Evolutionary conservation across 2,797 vertebrate genomes (phyloP).

Genomic region (Darevskia nairensis): DNA sequence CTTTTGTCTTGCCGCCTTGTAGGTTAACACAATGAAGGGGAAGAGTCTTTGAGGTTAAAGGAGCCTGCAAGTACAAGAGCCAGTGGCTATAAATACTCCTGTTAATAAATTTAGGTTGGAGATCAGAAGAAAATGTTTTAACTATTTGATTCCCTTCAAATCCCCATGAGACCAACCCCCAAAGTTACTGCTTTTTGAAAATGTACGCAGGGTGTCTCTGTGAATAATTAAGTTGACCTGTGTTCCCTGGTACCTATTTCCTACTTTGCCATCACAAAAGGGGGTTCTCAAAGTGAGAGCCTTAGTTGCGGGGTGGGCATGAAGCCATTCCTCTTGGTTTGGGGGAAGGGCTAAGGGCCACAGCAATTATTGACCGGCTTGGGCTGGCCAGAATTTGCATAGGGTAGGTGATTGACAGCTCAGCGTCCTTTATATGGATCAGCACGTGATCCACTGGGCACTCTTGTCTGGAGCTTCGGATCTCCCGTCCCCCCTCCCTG

Average conservation of each 20-base stretch:
- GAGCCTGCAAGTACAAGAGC: neutral
- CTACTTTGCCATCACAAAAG: neutral
- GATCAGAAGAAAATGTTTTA: slow-evolving; percentile 2
- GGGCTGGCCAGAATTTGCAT: no score
- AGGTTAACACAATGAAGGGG: neutral
- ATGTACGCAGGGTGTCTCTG: neutral
- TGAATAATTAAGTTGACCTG: neutral
- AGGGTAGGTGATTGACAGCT: no score
- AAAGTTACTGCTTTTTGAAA: neutral
- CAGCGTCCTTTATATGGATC: no score
- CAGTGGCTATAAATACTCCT: neutral
- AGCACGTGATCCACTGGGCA: no score
- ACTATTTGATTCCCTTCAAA: neutral
- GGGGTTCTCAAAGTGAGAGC: no score
- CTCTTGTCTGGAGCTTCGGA: no score
- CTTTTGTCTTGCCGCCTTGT: slow-evolving; percentile 6
- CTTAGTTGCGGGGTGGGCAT: no score
- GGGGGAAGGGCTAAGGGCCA: no score
- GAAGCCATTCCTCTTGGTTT: no score
- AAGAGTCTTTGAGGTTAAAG: slow-evolving; percentile 12
- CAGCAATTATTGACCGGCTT: no score
- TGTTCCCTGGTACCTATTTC: neutral
- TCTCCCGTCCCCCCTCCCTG: no score
- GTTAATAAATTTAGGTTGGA: neutral
- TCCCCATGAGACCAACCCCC: neutral